phyloP scores from a whole-genome alignment of 2,113 vertebrate species.

The Aptenodytes patagonicus region DNA sequence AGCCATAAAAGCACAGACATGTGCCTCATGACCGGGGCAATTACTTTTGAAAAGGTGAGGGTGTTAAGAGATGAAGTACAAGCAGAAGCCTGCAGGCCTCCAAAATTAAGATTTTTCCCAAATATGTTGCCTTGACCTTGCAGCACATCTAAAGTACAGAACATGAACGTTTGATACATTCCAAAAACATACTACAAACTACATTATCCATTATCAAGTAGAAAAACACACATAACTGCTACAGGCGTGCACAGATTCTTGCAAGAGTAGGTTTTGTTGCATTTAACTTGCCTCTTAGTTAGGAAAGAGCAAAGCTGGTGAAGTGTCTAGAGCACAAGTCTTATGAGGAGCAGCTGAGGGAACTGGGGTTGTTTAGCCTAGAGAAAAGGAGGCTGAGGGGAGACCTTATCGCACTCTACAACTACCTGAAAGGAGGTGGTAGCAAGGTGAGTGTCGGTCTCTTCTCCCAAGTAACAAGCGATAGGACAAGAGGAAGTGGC shows the following conservation, averaged over 20 bases:
- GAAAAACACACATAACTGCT: not conserved
- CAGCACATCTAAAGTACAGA: not conserved
- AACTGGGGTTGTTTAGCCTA: not conserved
- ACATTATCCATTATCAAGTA: not conserved
- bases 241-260: not conserved
- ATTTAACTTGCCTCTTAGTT: not conserved
- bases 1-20: not conserved
- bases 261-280: not conserved
- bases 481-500: not conserved
- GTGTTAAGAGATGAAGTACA: not conserved
- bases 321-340: not conserved
- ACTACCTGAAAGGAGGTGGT: not conserved
- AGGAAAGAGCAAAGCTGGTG: not conserved
- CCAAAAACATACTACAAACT: not conserved
- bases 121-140: not conserved
- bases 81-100: not conserved
- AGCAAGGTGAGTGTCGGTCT: rapidly evolving
- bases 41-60: not conserved
- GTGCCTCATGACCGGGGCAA: not conserved
- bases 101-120: not conserved
- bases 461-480: not conserved
- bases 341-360: not conserved
- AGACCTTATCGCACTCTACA: not conserved
- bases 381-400: not conserved
- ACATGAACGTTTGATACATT: not conserved